A percentile compares a stretch with the other conserved stretches of the same genome.
Evolutionary conservation across 2,888 invertebrate species (phyloP).

Genomic region (Drosophila borborema): DNA sequence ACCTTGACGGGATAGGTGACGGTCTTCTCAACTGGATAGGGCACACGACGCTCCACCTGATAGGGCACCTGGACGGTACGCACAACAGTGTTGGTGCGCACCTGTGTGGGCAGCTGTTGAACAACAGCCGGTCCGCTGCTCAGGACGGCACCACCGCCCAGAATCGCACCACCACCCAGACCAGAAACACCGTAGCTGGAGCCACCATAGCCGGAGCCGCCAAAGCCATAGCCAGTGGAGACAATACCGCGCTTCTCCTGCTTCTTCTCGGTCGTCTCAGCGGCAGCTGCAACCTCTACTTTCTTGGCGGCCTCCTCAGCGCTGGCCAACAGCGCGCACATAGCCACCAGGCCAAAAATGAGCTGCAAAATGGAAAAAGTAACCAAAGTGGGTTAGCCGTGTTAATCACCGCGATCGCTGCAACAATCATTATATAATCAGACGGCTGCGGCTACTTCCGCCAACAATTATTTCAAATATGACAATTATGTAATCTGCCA

Average conservation of each 20-base stretch:
- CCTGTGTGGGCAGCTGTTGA: constrained; percentile 85
- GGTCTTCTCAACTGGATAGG: constrained; percentile 92
- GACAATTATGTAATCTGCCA: constrained; percentile 69
- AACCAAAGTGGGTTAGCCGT: constrained; percentile 48
- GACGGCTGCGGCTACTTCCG: constrained; percentile 54
- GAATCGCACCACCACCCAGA: constrained; percentile 84
- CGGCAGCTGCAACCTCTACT: constrained; percentile 82
- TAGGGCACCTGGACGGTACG: constrained; percentile 90
- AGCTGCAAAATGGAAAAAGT: constrained; percentile 71
- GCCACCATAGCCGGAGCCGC: constrained; percentile 83
- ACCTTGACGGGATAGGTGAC: constrained; percentile 93
- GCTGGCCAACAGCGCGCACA: constrained; percentile 87
- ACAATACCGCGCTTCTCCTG: constrained; percentile 91
- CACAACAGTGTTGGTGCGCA: constrained; percentile 89
- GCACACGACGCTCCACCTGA: constrained; percentile 89
- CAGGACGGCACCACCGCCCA: constrained; percentile 80
- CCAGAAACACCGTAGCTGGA: constrained; percentile 85
- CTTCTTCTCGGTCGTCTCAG: constrained; percentile 88
- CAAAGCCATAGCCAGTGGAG: constrained; percentile 85
- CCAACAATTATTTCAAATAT: constrained; percentile 65
- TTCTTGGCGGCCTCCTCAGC: constrained; percentile 87
- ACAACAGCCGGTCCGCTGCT: constrained; percentile 71
- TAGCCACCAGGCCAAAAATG: constrained; percentile 86
- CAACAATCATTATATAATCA: constrained; percentile 42
- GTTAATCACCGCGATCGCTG: constrained; percentile 19